Conservation (phyloP, 2,797 vertebrate genomes). For the Cuculus canorus region DNA sequence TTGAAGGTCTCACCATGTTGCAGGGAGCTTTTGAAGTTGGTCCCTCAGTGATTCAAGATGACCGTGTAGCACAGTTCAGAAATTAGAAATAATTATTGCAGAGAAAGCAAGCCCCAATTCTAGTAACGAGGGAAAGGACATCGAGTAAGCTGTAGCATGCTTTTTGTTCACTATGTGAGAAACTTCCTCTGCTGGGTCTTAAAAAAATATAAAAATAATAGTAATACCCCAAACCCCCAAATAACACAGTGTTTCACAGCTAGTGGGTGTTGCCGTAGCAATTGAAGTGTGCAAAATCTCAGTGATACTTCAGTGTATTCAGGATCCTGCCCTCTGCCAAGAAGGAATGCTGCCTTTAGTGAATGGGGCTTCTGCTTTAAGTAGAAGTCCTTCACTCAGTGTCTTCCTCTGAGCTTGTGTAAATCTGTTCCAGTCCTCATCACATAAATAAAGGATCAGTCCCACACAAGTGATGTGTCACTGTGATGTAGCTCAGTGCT, state of each 20-base stretch:
- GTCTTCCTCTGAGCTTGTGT: neutral
- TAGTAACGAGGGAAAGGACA: neutral
- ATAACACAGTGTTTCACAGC: neutral
- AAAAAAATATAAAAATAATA: neutral
- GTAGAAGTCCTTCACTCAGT: neutral
- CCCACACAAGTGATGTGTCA: neutral
- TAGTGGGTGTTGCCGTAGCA: neutral
- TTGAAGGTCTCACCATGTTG: neutral
- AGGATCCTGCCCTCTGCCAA: neutral
- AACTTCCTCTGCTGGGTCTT: slow-evolving; percentile 29
- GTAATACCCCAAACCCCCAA: neutral
- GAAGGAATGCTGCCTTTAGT: neutral
- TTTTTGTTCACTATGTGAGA: slow-evolving; percentile 1
- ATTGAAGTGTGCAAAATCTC: neutral
- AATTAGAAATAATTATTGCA: neutral
- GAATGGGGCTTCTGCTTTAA: neutral
- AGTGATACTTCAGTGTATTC: neutral
- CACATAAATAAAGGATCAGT: neutral
- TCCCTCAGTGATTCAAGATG: neutral
- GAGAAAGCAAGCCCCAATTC: neutral
- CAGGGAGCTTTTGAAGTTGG: slow-evolving; percentile 43
- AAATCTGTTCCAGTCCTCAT: neutral
- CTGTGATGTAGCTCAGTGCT: neutral
- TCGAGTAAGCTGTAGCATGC: neutral
- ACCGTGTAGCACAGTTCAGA: neutral